These are phyloP conservation scores for Paratrypauchen microcephalus DNA, from an alignment of 2,797 vertebrate genomes.

Conservation along the genomic window DNA sequence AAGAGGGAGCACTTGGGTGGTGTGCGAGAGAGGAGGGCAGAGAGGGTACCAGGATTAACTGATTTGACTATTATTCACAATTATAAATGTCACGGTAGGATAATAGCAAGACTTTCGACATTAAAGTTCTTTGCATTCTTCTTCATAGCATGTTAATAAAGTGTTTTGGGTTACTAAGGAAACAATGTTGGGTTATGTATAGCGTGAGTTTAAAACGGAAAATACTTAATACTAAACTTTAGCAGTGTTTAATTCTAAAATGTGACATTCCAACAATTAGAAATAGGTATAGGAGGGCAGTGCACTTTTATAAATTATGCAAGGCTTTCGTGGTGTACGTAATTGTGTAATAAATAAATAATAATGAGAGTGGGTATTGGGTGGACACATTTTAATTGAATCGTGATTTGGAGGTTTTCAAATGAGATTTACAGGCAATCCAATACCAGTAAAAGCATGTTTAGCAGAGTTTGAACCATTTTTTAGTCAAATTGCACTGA, in stretches of 20 bases:
- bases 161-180: neutral
- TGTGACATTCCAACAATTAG: neutral
- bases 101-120: neutral
- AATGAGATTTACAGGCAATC: too few species aligned
- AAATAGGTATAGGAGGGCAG: neutral
- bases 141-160: neutral
- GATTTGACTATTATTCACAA: slow-evolving; percentile 2
- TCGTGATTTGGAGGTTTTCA: too few species aligned
- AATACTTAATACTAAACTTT: neutral
- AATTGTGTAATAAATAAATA: too few species aligned
- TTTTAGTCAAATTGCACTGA: neutral
- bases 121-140: neutral
- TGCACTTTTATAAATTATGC: too few species aligned
- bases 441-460: too few species aligned
- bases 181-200: neutral
- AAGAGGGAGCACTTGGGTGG: slow-evolving; percentile 46
- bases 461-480: neutral
- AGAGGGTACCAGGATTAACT: slow-evolving; percentile 30
- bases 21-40: slow-evolving; percentile 31
- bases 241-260: neutral
- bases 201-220: neutral
- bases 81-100: slow-evolving; percentile 5
- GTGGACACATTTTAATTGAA: too few species aligned
- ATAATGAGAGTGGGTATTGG: too few species aligned
- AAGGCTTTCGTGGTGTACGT: too few species aligned